Evolutionary conservation across 2,797 vertebrate species (phyloP).

Genomic region (Fistularia commersonii): DNA sequence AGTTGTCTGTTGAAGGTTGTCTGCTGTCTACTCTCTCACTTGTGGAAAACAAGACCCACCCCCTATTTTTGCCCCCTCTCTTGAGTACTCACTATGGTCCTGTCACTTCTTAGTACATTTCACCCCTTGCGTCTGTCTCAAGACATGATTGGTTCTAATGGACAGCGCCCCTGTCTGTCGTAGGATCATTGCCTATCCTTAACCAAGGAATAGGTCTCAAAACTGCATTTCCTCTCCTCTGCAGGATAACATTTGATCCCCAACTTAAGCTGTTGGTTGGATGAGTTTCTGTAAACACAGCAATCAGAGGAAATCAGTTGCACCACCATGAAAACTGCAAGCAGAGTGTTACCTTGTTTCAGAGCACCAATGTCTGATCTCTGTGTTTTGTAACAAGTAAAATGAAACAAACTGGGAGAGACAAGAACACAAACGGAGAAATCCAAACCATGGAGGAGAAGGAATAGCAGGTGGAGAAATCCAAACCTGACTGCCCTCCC

Average conservation of each 20-base stretch:
- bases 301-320: slow-evolving; percentile 7
- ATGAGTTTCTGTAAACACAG: slow-evolving; percentile 26
- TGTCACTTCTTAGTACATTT: slow-evolving; percentile 26
- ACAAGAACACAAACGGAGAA: slow-evolving; percentile 46
- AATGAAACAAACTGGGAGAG: slow-evolving; percentile 33
- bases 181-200: slow-evolving; percentile 21
- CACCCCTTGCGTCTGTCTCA: slow-evolving; percentile 16
- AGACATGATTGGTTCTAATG: slow-evolving; percentile 31
- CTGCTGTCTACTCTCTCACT: slow-evolving; percentile 7
- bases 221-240: slow-evolving; percentile 34
- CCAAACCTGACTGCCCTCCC: slow-evolving; percentile 60
- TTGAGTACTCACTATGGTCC: slow-evolving; percentile 14
- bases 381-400: slow-evolving; percentile 39
- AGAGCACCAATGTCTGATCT: slow-evolving; percentile 52
- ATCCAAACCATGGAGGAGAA: slow-evolving; percentile 60
- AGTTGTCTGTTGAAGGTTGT: slow-evolving; percentile 18
- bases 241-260: slow-evolving; percentile 30
- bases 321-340: slow-evolving; percentile 21
- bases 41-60: slow-evolving; percentile 7
- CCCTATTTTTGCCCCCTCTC: slow-evolving; percentile 10
- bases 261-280: slow-evolving; percentile 26
- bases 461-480: slow-evolving; percentile 67
- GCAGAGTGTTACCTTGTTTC: slow-evolving; percentile 26
- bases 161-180: slow-evolving; percentile 16
- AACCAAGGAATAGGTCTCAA: slow-evolving; percentile 8